Base-by-base conservation (phyloP, 2,797 vertebrate species). In the Falco naumanni region DNA sequence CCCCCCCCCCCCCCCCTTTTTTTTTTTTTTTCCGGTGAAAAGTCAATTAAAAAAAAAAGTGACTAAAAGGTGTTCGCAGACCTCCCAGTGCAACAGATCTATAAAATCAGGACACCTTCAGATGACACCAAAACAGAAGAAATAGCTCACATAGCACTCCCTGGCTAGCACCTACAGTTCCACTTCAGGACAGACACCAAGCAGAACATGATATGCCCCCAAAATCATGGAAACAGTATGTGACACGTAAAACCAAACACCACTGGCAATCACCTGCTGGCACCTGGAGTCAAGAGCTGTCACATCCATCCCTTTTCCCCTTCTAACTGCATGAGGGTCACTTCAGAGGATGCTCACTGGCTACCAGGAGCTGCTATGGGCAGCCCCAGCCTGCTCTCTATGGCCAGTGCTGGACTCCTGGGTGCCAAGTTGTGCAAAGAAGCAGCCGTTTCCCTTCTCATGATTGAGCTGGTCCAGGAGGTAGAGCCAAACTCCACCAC, bases 191-290 rank as follows among this genome's bases (percentile, higher is more conserved):
- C 10, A 24, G 65, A 61, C 33, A 69, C 5, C 16, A 50, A 59
- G 33, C 34, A 79, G 66, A 79, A 92, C 5, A 13, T 29, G 47
- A 1, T 61, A n/a, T 1, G 5, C 54, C 37, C 75, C 47, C 7
- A 14, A 47, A 84, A 41, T 8, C 26, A 29, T 5, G 9, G 19
- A 54, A 90, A 56, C 3, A 0, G 28, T 34, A 13, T 11, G 2
- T 1, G 2, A 26, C 0, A 8, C 16, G 1, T 34, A 63, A 84
- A 90, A 50, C 9, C 61, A 82, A 87, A 39, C 54, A 61, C 31
- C 0, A 0, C 50, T 64, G 43, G 17, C 41, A 11, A 33, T 45
- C 0, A 0, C 29, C 31, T 9, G 10, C 57, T 0, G 5, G 57
- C 1, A 6, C 37, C 47, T 39, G 6, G 39, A 41, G 25, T 76